Percentiles rank a stretch among this genome's conserved stretches.
phyloP scores from a whole-genome alignment of 2,113 vertebrate species.

The Macaca fascicularis region T2T-MFA8v1.1 NC_088379.1:153098001-153098500 shows the following conservation, averaged over 20 bases:
- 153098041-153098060: not conserved
- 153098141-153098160: too few relatives aligned
- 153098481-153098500: slow-evolving; percentile 46
- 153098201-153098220: not conserved
- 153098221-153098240: not conserved
- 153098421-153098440: slow-evolving; percentile 53
- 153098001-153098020: not conserved
- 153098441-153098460: slow-evolving; percentile 41
- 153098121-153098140: not conserved
- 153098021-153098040: not conserved
- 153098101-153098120: not conserved
- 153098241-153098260: accelerated
- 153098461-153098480: slow-evolving; percentile 41
- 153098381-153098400: not conserved
- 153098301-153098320: not conserved
- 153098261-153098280: not conserved
- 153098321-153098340: not conserved
- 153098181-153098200: not conserved
- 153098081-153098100: not conserved
- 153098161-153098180: not conserved
- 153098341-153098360: not conserved
- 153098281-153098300: not conserved
- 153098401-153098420: not conserved
- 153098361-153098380: not conserved
- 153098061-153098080: not conserved